Conservation (phyloP, 2,888 invertebrate genomes). For the Brenthis daphne region DNA sequence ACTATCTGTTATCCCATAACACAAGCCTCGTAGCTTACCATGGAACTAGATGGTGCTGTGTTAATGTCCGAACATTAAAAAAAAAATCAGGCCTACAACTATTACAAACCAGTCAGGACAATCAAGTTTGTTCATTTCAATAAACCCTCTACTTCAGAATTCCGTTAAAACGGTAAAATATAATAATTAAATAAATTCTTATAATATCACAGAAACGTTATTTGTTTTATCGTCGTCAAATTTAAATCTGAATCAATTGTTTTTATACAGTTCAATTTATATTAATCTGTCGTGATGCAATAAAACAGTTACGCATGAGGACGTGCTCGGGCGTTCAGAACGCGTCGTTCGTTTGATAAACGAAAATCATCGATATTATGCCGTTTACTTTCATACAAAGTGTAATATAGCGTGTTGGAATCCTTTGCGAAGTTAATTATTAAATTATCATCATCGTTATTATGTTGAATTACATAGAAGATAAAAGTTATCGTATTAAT, state of each 20-base stretch:
- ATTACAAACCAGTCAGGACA: too few species aligned
- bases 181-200: too few species aligned
- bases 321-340: constrained; percentile 21
- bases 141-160: too few species aligned
- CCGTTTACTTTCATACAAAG: constrained; percentile 9
- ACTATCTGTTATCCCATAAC: too few species aligned
- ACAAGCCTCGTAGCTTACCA: too few species aligned
- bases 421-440: constrained; percentile 12
- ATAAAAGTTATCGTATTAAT: not conserved
- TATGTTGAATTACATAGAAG: constrained; percentile 1
- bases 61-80: too few species aligned
- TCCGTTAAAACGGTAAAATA: too few species aligned
- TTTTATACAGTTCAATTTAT: constrained; percentile 37
- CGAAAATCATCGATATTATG: constrained; percentile 15
- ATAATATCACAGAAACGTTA: constrained; percentile 20
- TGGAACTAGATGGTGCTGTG: too few species aligned
- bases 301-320: constrained; percentile 33
- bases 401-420: constrained; percentile 17
- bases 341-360: constrained; percentile 13
- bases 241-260: constrained; percentile 26
- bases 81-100: too few species aligned
- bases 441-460: constrained; percentile 12
- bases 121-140: too few species aligned
- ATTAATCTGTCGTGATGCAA: constrained; percentile 34
- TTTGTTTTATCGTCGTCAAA: constrained; percentile 25